These are phyloP conservation scores for Antitype chi DNA, from an alignment of 2,888 invertebrate species.

Conservation along the genomic window DNA sequence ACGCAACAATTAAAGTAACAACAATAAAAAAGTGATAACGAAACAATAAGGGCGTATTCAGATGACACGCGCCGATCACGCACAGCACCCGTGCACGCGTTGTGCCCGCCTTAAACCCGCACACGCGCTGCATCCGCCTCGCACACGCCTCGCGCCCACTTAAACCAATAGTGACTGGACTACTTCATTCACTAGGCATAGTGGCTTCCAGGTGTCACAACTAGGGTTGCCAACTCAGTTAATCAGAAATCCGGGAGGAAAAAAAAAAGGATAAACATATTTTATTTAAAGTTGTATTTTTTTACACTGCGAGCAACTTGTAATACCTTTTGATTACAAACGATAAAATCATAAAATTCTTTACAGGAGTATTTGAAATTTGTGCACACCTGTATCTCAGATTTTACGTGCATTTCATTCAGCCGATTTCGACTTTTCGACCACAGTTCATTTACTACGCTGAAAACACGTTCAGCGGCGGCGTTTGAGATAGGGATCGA, in stretches of 20 bases:
- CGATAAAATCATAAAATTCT: constrained; percentile 1
- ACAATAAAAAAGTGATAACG: constrained; percentile 12
- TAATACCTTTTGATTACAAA: constrained; percentile 2
- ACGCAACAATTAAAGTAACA: constrained; percentile 10
- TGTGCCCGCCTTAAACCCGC: too few relatives aligned
- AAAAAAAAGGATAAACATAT: background rate
- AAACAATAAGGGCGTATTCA: background rate
- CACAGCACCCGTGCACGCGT: too few relatives aligned
- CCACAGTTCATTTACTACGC: constrained; percentile 22
- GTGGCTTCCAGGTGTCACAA: constrained; percentile 21
- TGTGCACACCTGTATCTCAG: background rate
- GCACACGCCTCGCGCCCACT: constrained; percentile 3
- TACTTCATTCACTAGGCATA: constrained; percentile 25
- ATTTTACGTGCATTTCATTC: background rate
- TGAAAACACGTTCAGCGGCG: constrained; percentile 17
- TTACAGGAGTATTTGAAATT: background rate
- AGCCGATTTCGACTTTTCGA: constrained; percentile 7
- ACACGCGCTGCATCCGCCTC: too few relatives aligned
- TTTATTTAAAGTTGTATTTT: constrained; percentile 6
- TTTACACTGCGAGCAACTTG: constrained; percentile 9
- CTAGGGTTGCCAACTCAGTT: constrained; percentile 8
- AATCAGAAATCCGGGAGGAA: constrained; percentile 2
- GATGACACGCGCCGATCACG: too few relatives aligned
- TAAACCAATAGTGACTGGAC: constrained; percentile 22
- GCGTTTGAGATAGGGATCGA: constrained; percentile 8